These are phyloP conservation scores for Etheostoma spectabile DNA, from an alignment of 2,113 vertebrate genomes.

Conservation along the genomic window DNA sequence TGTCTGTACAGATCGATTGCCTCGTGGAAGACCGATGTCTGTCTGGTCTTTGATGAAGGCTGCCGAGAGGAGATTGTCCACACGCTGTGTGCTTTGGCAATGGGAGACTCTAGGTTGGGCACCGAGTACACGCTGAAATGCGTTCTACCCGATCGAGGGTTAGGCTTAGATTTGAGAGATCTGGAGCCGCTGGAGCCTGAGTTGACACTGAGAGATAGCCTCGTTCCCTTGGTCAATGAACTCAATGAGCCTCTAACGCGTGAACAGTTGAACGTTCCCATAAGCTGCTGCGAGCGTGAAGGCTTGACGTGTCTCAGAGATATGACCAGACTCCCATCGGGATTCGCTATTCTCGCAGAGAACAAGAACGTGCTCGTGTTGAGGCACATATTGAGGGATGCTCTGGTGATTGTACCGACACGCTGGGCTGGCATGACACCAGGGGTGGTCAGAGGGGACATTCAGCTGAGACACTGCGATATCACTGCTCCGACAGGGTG, in stretches of 20 bases:
- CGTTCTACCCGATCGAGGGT: not conserved
- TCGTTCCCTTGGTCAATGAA: not conserved
- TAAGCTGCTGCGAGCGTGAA: rapidly evolving
- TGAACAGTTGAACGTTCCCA: not conserved
- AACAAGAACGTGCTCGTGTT: not conserved
- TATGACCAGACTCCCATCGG: not conserved
- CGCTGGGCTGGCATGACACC: not conserved
- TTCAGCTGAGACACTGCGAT: not conserved
- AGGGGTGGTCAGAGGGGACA: rapidly evolving
- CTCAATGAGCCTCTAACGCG: not conserved
- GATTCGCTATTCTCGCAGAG: not conserved
- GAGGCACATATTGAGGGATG: slow-evolving; percentile 12
- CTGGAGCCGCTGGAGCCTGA: not conserved
- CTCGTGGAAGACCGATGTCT: slow-evolving; percentile 9
- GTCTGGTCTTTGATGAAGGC: not conserved
- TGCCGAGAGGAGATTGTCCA: not conserved
- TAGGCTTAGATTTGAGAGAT: not conserved
- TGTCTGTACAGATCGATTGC: not conserved
- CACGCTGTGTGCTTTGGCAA: not conserved
- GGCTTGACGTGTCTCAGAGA: not conserved
- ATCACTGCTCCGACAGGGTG: not conserved
- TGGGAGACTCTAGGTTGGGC: not conserved
- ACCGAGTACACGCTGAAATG: not conserved
- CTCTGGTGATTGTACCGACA: not conserved
- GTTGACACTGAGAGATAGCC: not conserved